Base-by-base conservation (phyloP, 2,888 invertebrate genomes). In the Machimus rusticus region DNA sequence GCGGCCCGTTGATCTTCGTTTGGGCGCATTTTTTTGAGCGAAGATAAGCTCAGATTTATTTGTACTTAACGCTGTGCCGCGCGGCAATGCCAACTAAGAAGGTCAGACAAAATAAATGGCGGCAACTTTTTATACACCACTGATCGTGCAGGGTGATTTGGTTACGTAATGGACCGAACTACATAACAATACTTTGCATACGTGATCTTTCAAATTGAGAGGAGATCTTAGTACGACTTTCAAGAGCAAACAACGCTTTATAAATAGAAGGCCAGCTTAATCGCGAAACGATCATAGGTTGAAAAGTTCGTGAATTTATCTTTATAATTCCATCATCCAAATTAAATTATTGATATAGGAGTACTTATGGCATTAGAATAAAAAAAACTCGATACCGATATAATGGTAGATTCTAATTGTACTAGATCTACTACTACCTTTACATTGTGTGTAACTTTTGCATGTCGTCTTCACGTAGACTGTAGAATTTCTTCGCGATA, bases 21-120 rank as follows among this genome's bases (percentile, higher is more conserved):
- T 78, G 78, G 78, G 0, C 23, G 23, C 43, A 43, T 78, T 78
- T 39, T 43, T 78, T 1, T 78, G 39, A 19, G 8, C 28, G 39
- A n/a, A 78, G 78, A 78, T 78, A 78, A 78, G 23, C 37, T 16
- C 23, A 78, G 78, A 43, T 78, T 78, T 78, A 43, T 46, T 78
- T 78, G 37, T 78, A 43, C 74, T 31, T 51, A n/a, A 51, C 66
- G 14, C 19, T 12, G 66, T 23, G 9, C 28, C 23, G 66, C 23
- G 9, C 23, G 12, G 66, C 28, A 43, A 12, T 5, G 14, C 78
- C 23, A 14, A 78, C 12, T 14, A 78, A 23, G 43, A 43, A 78
- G 78, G 78, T 78, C 43, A 78, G 39, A 3, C 14, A 78, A 39
- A 78, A 43, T 78, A 43, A 78, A 78, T 46, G 43, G 2, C 19